Percentiles rank a stretch among this genome's conserved stretches.
Evolutionary conservation across 2,797 vertebrate species (phyloP).

Genomic region (Rhinella marina): DNA sequence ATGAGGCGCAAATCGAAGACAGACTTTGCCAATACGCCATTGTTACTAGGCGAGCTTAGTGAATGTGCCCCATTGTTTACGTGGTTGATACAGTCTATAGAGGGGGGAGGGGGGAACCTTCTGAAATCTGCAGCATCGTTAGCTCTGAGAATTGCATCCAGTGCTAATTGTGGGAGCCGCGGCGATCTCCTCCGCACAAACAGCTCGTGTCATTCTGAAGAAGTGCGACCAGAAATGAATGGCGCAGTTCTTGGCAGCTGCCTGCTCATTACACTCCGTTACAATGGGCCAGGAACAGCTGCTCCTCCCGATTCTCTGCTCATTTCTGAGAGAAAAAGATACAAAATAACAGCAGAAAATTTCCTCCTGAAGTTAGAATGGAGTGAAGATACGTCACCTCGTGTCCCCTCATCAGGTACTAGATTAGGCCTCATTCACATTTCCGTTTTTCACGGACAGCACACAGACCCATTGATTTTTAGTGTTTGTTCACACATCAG

Average conservation of each 20-base stretch:
- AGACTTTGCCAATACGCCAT: too few species aligned
- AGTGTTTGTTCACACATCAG: too few species aligned
- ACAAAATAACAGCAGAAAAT: background rate
- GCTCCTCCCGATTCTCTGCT: constrained; percentile 1
- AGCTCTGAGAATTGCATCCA: background rate
- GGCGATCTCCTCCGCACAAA: background rate
- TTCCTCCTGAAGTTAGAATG: background rate
- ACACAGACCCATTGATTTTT: too few species aligned
- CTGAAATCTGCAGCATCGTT: background rate
- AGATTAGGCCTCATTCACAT: too few species aligned
- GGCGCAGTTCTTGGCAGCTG: constrained; percentile 1
- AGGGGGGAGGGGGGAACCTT: too few species aligned
- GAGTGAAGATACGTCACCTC: too few species aligned
- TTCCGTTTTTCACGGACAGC: too few species aligned
- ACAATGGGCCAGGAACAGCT: constrained; percentile 10
- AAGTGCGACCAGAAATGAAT: constrained; percentile 63
- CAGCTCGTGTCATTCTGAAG: constrained; percentile 44
- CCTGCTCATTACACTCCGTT: background rate
- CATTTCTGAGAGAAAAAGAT: background rate
- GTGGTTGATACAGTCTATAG: background rate
- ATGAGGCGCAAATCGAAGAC: too few species aligned
- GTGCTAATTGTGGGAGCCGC: background rate
- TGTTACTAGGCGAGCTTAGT: too few species aligned
- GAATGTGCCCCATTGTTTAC: too few species aligned
- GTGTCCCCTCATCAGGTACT: background rate